Evolutionary conservation across 2,888 invertebrate species (phyloP), one percentile per base, ranked within the genome.

Genomic region (Strigamia maritima): DNA sequence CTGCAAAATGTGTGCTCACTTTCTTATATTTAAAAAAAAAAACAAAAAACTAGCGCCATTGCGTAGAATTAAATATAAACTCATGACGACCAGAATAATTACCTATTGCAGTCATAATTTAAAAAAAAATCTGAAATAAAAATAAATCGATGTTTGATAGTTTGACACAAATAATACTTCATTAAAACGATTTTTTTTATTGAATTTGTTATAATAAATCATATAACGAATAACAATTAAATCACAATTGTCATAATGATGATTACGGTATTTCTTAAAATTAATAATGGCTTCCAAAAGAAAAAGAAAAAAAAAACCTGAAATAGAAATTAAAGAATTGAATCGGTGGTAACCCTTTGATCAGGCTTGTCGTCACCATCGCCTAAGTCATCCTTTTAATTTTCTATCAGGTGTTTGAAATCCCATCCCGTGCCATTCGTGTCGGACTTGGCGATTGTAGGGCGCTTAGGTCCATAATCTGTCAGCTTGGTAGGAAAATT

Each of bases 401-500:
- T 78, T 78, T 78, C 78, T 60, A 78, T 78, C 78, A 78, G 35
- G 78, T 70, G 78, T 28, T 70, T 70, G 26, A 70, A 70, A 70
- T 70, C 70, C 70, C 70, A 70, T 70, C 70, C 28, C 70, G 77
- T 44, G 77, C 38, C 28, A 49, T 38, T 77, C 28, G 77, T 40
- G 49, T 28, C 44, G 44, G 77, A 49, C 44, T 38, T 54, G 60
- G 65, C 40, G 65, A 65, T 78, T 54, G 78, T 31, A 60, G 78
- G 44, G 44, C 31, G 78, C 78, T 78, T 65, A 65, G 40, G 60
- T 78, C 65, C 78, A 54, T 78, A 78, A 78, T 78, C 78, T 78
- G 70, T 60, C 78, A 77, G 77, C 77, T 77, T 77, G 77, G 77
- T 54, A 35, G 70, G 65, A 65, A 75, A 78, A 78, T 78, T 78